Evolutionary conservation across 2,797 vertebrate species (phyloP), one percentile per base, ranked within the genome.

Genomic region (Danio aesculapii): DNA sequence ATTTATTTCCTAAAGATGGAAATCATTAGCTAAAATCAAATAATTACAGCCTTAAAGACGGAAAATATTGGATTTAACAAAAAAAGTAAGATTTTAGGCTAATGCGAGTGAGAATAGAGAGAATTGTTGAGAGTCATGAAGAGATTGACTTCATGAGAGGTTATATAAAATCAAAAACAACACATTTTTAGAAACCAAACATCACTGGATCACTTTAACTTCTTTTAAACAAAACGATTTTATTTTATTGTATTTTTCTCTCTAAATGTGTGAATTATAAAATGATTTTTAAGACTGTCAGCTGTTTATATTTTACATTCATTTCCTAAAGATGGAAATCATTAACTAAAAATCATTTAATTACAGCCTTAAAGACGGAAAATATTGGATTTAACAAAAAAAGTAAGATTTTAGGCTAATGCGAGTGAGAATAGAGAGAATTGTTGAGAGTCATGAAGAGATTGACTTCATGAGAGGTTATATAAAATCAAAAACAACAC

Each of bases 301-400:
- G 7, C 58, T 59, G 21, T 13, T 4, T 30, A 59, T 30, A 30
- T 2, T 2, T 21, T 1, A 30, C 30, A 30, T 13, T 4, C 9
- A 39, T 61, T 61, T 14, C 3, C 30, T 30, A 39, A 30, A 14
- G 13, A 39, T 6, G 6, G 12, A n/a, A n/a, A n/a, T n/a, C n/a
- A n/a, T n/a, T n/a, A n/a, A n/a, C 58, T 30, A n/a, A n/a, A n/a
- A n/a, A n/a, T n/a, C n/a, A n/a, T n/a, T n/a, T n/a, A n/a, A n/a
- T n/a, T 78, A 66, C 82, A 55, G 85, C 86, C 80, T 81, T 43
- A 11, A 69, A 77, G 46, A n/a, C 19, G 59, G 70, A 77, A 76
- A 77, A 80, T 69, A 67, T 62, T 16, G 6, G 12, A 1, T 59
- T 78, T 77, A 21, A 30, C 16, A n/a, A 30, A 14, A 79, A 68